Base-by-base conservation (phyloP, 1,140 invertebrate species). In the Drosophila littoralis region DNA sequence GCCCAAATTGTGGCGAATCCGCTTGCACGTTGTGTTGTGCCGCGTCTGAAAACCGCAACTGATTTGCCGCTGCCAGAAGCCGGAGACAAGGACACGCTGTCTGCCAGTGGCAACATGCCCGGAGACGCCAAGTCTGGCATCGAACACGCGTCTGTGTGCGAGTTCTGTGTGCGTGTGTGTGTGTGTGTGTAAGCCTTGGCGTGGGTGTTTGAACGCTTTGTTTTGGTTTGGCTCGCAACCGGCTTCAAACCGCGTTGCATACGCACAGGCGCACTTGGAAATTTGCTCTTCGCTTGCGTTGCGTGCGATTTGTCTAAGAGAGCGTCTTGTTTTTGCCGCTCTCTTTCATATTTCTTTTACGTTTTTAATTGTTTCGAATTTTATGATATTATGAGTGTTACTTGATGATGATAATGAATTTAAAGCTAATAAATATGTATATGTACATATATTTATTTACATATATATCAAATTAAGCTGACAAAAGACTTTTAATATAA, bases 11-110 rank as follows among this genome's bases (percentile, higher is more conserved):
- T 46, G 45, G 13, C 32, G 42, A 15, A 33, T 57, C 67, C 84
- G 84, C 50, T 64, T 42, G 70, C 70, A 84, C 84, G 85, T 81
- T 84, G 81, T 89, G 74, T 75, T 66, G 46, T 77, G 73, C 69
- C 81, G 75, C 75, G 84, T 58, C 58, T 78, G 58, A 72, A 88
- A 91, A 81, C 81, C 81, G 90, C 85, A 91, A 91, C 90, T 91
- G 90, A 91, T 88, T 91, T 79, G 89, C 75, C 70, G 51, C 40
- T 36, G 60, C 48, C 58, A 28, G n/a, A 64, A 57, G 45, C 61
- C 58, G 17, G 50, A n/a, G 43, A 35, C 48, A 75, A 76, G 80
- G 84, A 91, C 67, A 74, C 50, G 70, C 77, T 75, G 52, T 60
- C 63, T 59, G 74, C 33, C 55, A 43, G 33, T 42, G 60, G 50